Base-by-base conservation (phyloP, 2,113 vertebrate genomes). In the Menura novaehollandiae region DNA sequence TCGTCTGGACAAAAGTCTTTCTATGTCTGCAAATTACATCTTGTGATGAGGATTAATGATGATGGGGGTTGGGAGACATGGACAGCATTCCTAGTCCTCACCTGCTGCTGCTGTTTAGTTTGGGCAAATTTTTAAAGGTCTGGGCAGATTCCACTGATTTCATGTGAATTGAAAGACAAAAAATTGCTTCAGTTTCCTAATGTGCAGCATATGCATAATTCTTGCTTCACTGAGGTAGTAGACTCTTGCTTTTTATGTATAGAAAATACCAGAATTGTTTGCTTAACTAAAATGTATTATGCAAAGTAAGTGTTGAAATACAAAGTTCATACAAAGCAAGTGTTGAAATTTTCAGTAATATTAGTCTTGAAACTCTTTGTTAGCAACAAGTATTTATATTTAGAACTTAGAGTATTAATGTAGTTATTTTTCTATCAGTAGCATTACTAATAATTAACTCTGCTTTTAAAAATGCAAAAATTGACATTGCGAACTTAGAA, bases 21-120 rank as follows among this genome's bases (percentile, higher is more conserved):
- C 41, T 67, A 1, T 80, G 63, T 49, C 47, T 74, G 59, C 28
- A 77, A 22, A 69, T 62, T 30, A 17, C n/a, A 77, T 89, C 28
- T 79, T 76, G 82, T 94, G 79, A 83, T 85, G 73, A 66, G 64
- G 72, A 88, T 90, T 92, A 82, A 80, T 91, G 27, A 71, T 87
- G 5, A 7, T n/a, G 63, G 44, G 33, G 46, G 17, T 1, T 79
- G 53, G 58, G 60, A 77, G 66, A 41, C 18, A 3, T 33, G 49
- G 49, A 33, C 1, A 5, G 71, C 49, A 44, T 67, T 94, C 66
- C 30, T 59, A 13, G 27, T 51, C n/a, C 35, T 26, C 22, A 63
- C 52, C 56, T 66, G 27, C n/a, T 81, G 55, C 73, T 74, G 24
- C 35, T 82, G 8, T 26, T 80, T 27, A 69, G 21, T 84, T 74